A percentile compares a stretch with the other conserved stretches of the same genome.
phyloP scores from a whole-genome alignment of 2,113 vertebrate genomes.

The Parotia lawesii region DNA sequence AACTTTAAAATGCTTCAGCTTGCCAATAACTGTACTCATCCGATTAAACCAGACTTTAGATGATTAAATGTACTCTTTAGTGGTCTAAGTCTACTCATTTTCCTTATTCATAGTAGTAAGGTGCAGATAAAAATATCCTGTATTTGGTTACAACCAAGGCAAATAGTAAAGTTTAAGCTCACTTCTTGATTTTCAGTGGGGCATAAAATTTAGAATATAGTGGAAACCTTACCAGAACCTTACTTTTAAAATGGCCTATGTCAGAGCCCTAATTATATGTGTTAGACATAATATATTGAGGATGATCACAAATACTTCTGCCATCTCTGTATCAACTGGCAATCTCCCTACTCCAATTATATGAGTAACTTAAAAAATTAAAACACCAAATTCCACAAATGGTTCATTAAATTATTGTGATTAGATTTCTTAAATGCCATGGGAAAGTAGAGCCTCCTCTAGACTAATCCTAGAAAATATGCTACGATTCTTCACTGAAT shows the following conservation, averaged over 20 bases:
- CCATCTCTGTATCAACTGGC: background rate
- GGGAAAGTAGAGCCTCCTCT: background rate
- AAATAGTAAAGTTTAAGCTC: background rate
- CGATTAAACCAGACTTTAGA: background rate
- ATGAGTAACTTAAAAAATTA: background rate
- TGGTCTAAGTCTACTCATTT: background rate
- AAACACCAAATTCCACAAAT: background rate
- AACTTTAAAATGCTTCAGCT: background rate
- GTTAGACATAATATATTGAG: background rate
- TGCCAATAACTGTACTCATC: background rate
- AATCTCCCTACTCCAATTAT: background rate
- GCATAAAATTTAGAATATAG: background rate
- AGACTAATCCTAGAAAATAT: background rate
- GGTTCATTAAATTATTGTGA: background rate
- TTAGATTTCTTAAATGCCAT: background rate
- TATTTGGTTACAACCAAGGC: background rate
- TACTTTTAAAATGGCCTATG: background rate
- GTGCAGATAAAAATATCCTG: background rate
- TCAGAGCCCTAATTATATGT: background rate
- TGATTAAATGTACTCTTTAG: background rate
- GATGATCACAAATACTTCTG: background rate
- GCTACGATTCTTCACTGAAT: background rate
- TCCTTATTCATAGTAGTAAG: background rate
- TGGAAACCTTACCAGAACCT: background rate
- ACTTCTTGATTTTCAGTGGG: background rate